Base-by-base conservation (phyloP, 92 coral and sea anemone species). In the Epizoanthus illoricatus region DNA sequence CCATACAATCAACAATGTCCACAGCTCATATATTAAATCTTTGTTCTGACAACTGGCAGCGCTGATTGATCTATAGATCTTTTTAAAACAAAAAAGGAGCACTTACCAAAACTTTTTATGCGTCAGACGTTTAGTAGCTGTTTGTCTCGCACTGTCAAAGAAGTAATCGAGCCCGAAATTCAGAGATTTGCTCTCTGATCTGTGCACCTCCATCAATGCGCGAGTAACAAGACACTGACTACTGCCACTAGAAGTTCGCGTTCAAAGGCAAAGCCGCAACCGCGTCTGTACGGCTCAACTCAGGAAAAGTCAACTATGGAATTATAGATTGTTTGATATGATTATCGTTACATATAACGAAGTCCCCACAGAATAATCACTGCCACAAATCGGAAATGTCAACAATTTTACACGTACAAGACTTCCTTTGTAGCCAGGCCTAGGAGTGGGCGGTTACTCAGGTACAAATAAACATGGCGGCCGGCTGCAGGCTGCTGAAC, bases 91-190 rank as follows among this genome's bases (percentile, higher is more conserved):
- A 20, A 65, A 63, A 63, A n/a, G 47, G 52, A 18, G 13, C 24
- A 75, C 93, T 84, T 85, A 93, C 97, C 97, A 93, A 72, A 93
- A 86, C 72, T 88, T 93, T 66, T 90, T 90, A 86, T 93, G 97
- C 23, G 92, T 83, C 42, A 90, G 81, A 23, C 97, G 89, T 76
- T 93, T 93, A 56, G 90, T 87, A 5, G 97, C 97, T 61, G 94
- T 86, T 85, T 93, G 97, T 74, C 87, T 75, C 64, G 92, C 86
- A 65, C 92, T 90, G 61, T 93, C 94, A 75, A 93, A 42, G 68
- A 93, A 93, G 76, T 88, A 93, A 54, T 87, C 89, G 62, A 90
- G 88, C 12, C 92, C 90, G 85, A 86, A 80, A 23, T 88, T 90
- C 52, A 93, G 74, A 23, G 97, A 80, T 17, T 47, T 65, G 65